Conservation (phyloP, 2,113 vertebrate species). For the Empidonax traillii region DNA sequence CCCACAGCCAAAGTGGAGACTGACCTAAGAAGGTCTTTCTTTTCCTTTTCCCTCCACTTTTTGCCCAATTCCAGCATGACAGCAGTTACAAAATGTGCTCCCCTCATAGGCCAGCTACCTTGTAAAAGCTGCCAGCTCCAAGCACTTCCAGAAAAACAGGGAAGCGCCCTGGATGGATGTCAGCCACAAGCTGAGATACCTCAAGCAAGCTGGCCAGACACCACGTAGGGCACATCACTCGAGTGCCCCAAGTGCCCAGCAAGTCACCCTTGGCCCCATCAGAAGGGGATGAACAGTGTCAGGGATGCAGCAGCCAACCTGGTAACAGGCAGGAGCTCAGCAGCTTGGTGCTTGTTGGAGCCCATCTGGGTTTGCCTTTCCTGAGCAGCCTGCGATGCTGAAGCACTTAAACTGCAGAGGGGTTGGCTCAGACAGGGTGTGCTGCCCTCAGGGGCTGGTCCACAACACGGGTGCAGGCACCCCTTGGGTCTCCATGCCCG, state of each 20-base stretch:
- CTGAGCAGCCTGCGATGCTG: neutral
- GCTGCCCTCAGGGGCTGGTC: neutral
- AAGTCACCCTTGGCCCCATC: neutral
- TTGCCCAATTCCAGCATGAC: neutral
- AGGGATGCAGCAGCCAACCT: neutral
- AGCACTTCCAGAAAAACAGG: neutral
- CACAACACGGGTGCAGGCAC: neutral
- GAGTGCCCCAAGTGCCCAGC: neutral
- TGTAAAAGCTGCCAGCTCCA: neutral
- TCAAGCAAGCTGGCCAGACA: neutral
- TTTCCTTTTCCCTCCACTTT: neutral
- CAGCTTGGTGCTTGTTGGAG: neutral
- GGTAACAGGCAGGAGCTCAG: neutral
- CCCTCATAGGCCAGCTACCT: rapidly evolving
- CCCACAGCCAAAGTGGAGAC: neutral
- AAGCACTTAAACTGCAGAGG: neutral
- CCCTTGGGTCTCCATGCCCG: rapidly evolving
- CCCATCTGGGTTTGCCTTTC: neutral
- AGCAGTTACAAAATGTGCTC: neutral
- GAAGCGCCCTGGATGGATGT: neutral
- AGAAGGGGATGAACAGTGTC: neutral
- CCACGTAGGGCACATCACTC: rapidly evolving
- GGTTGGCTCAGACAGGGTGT: neutral
- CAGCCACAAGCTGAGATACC: neutral
- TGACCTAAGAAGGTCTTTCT: neutral